Evolutionary conservation across 2,797 vertebrate species (phyloP).

Genomic region (Sebastes nivosus): DNA sequence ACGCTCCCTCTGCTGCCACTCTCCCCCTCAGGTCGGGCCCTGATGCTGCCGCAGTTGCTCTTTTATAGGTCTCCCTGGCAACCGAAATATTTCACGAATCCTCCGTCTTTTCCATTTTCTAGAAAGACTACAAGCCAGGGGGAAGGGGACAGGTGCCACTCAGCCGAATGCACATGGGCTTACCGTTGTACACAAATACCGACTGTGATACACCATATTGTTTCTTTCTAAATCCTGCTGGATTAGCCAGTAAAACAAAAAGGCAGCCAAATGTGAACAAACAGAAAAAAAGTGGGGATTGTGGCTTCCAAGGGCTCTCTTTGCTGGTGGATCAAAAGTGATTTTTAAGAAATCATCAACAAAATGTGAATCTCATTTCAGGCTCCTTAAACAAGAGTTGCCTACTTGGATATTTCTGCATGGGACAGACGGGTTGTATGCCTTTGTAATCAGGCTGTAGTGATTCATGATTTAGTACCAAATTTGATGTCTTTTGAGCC

Average conservation of each 20-base stretch:
- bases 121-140: constrained; percentile 65
- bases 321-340: constrained; percentile 56
- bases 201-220: constrained; percentile 77
- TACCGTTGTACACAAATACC: constrained; percentile 72
- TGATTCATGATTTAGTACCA: not conserved
- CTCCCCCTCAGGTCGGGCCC: constrained; percentile 70
- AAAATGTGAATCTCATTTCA: constrained; percentile 40
- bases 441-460: constrained; percentile 7
- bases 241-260: constrained; percentile 74
- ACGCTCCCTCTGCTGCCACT: constrained; percentile 68
- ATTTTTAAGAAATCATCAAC: constrained; percentile 53
- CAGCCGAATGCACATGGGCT: constrained; percentile 77
- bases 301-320: constrained; percentile 48
- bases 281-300: constrained; percentile 54
- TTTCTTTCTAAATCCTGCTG: constrained; percentile 70
- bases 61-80: constrained; percentile 90
- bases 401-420: constrained; percentile 20
- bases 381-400: constrained; percentile 23
- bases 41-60: constrained; percentile 89
- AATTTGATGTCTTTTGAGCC: constrained; percentile 8
- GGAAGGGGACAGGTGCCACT: constrained; percentile 78
- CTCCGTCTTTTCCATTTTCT: constrained; percentile 68
- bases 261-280: constrained; percentile 69
- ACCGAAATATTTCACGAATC: constrained; percentile 76
- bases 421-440: not conserved